These are phyloP conservation scores for Synaphobranchus kaupii DNA, from an alignment of 2,797 vertebrate genomes.

Conservation along the genomic window DNA sequence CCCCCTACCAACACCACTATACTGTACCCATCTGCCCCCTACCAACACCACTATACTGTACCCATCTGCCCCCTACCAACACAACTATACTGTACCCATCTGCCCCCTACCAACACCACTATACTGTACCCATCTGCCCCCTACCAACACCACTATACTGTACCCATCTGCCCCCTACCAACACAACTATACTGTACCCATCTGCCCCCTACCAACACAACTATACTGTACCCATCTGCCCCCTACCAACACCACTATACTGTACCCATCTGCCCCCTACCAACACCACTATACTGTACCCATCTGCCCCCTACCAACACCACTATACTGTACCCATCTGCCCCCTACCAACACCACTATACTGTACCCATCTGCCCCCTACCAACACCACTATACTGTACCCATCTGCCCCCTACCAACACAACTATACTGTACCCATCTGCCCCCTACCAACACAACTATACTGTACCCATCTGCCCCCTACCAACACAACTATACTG, in stretches of 20 bases:
- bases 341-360: background rate
- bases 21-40: background rate
- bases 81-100: too few relatives aligned
- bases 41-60: background rate
- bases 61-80: background rate
- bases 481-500: too few relatives aligned
- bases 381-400: background rate
- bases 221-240: too few relatives aligned
- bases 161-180: background rate
- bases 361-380: background rate
- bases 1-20: too few relatives aligned
- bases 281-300: background rate
- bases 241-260: too few relatives aligned
- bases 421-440: too few relatives aligned
- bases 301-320: background rate
- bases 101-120: background rate
- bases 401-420: too few relatives aligned
- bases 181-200: too few relatives aligned
- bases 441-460: too few relatives aligned
- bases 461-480: too few relatives aligned
- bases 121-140: background rate
- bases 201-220: too few relatives aligned
- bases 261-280: background rate
- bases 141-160: background rate
- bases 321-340: too few relatives aligned